These are phyloP conservation scores for Gisinianus flammeolus DNA, from an alignment of 2,888 invertebrate genomes.

Conservation along the genomic window DNA sequence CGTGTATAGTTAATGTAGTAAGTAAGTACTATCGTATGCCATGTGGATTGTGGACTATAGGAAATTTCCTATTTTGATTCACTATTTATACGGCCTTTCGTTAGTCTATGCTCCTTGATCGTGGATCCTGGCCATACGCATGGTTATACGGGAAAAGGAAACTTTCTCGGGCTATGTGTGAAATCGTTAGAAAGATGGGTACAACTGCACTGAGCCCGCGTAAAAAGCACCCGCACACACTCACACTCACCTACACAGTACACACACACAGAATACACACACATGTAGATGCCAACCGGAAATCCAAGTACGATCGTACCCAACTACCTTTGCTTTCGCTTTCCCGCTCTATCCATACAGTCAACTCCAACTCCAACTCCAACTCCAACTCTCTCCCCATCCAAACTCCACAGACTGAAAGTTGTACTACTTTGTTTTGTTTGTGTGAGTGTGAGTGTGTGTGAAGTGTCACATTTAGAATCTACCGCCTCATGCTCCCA, in stretches of 20 bases:
- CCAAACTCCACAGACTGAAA: not conserved
- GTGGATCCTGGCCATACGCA: no score
- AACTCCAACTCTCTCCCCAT: not conserved
- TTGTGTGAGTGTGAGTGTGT: not conserved
- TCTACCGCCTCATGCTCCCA: no score
- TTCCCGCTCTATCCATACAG: not conserved
- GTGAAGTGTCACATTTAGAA: not conserved
- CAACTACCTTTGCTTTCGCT: not conserved
- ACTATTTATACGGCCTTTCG: not conserved
- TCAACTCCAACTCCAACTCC: not conserved
- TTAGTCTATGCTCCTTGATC: no score
- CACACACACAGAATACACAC: no score
- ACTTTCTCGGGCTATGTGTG: no score
- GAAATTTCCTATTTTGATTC: not conserved
- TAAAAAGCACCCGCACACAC: not conserved
- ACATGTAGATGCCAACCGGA: not conserved
- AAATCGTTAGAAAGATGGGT: no score
- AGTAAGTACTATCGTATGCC: not conserved
- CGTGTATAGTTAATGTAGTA: not conserved
- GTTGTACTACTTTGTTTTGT: not conserved
- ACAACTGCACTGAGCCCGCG: not conserved
- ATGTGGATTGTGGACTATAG: not conserved
- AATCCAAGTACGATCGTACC: constrained; percentile 7
- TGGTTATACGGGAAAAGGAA: no score
- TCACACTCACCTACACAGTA: not conserved